Conservation (phyloP, 64 coral and sea anemone species). For the Pocillopora verrucosa region DNA sequence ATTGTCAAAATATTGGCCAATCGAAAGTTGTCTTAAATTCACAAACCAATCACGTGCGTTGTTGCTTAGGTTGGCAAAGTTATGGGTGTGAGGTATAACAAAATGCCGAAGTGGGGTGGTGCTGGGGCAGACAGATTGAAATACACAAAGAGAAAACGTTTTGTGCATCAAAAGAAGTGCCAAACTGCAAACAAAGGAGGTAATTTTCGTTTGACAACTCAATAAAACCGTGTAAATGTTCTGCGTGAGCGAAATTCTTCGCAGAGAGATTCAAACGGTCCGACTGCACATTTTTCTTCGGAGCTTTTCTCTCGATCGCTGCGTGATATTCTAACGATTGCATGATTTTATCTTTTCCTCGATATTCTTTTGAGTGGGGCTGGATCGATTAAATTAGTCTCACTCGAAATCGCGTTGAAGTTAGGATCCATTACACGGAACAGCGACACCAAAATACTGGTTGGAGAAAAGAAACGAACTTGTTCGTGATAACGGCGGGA, state of each 20-base stretch:
- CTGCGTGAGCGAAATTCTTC: background rate
- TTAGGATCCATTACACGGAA: slow-evolving; percentile 39
- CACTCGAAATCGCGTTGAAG: slow-evolving; percentile 20
- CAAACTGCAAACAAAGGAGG: slow-evolving; percentile 37
- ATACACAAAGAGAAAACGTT: slow-evolving; percentile 16
- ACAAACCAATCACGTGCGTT: slow-evolving; percentile 58
- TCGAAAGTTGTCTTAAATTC: slow-evolving; percentile 36
- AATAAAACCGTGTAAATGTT: slow-evolving; percentile 21
- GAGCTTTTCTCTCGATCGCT: background rate
- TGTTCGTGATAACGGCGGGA: background rate
- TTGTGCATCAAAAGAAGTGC: slow-evolving; percentile 28
- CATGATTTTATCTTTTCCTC: background rate
- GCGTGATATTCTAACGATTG: background rate
- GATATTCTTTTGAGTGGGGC: background rate
- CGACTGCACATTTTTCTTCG: background rate
- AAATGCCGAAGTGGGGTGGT: slow-evolving; percentile 47
- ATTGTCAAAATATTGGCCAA: slow-evolving; percentile 90
- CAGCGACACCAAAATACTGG: background rate
- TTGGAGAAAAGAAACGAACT: background rate
- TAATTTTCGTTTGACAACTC: slow-evolving; percentile 33
- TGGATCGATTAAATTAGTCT: slow-evolving; percentile 27
- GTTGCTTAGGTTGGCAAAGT: slow-evolving; percentile 47
- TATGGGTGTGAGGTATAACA: slow-evolving; percentile 71
- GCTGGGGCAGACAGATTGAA: slow-evolving; percentile 19
- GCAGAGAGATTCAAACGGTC: background rate